Percentiles rank a stretch among this genome's conserved stretches.
Conservation (phyloP, 1,140 invertebrate species). For the Bombus waltoni region DNA sequence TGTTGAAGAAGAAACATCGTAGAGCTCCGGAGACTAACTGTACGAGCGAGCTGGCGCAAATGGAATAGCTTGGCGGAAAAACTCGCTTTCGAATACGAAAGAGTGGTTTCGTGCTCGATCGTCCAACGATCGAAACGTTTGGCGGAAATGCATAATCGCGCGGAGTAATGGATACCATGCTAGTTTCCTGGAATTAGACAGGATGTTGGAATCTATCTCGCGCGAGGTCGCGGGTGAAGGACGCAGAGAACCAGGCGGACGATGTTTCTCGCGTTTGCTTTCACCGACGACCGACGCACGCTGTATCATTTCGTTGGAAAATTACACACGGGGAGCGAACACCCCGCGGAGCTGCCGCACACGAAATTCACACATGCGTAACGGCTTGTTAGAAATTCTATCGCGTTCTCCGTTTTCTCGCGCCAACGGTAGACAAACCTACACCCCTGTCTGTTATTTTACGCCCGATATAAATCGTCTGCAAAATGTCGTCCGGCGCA, state of each 20-base stretch:
- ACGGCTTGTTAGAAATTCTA: slow-evolving; percentile 48
- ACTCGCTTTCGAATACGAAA: not conserved
- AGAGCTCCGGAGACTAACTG: not conserved
- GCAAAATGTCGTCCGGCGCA: slow-evolving; percentile 49
- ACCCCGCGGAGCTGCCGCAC: not conserved
- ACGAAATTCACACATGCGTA: slow-evolving; percentile 16
- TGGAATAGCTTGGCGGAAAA: not conserved
- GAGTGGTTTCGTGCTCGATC: not conserved
- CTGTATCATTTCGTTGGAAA: slow-evolving; percentile 55
- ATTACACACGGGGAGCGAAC: slow-evolving; percentile 44
- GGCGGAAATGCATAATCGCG: not conserved
- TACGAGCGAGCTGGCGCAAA: not conserved
- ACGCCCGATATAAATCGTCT: not conserved
- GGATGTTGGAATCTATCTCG: slow-evolving; percentile 51
- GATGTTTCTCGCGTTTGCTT: slow-evolving; percentile 36
- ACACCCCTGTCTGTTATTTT: not conserved
- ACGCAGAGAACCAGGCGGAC: slow-evolving; percentile 37
- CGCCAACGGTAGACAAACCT: not conserved
- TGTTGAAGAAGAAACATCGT: not conserved
- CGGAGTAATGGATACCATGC: not conserved
- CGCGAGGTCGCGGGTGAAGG: slow-evolving; percentile 63
- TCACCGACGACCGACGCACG: slow-evolving; percentile 19
- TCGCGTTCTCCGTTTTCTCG: not conserved
- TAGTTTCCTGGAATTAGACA: slow-evolving; percentile 54
- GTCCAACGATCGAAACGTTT: not conserved